Evolutionary conservation across 1,140 invertebrate genomes (phyloP), one percentile per base, ranked within the genome.

Genomic region (Acromyrmex charruanus): DNA sequence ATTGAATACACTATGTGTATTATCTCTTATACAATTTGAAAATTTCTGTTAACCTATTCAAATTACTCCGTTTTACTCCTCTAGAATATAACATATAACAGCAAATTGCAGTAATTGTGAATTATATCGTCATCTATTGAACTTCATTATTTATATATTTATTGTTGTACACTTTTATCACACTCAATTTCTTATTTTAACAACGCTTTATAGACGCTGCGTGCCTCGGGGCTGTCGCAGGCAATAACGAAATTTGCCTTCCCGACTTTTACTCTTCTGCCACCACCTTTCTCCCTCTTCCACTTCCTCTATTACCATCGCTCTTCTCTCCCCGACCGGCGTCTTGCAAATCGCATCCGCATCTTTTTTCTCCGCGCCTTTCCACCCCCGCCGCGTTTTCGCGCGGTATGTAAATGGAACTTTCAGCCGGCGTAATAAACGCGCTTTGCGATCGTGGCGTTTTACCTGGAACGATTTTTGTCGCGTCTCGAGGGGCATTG

Each of bases 341-440:
- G 72, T 71, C 88, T 88, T 77, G 65, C 68, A 85, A 88, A 88
- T 88, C 79, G 63, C 80, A 75, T 88, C 86, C 72, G 59, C 77
- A 69, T 82, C 77, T 35, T 49, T 87, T 58, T 72, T 84, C 80
- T 49, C 59, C 86, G 28, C 61, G 16, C n/a, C n/a, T 55, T 44
- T 35, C 44, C 51, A 18, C n/a, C 9, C 12, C 10, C 21, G 25
- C 58, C 44, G 58, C 39, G 63, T 79, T 87, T 87, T 74, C 77
- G 61, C 53, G 61, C 63, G 87, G 79, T 87, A 87, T 91, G 89
- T 88, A 92, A 92, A 93, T 89, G 92, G 85, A 81, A 90, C 68
- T 89, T 87, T 85, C 74, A 82, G 81, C 72, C 86, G 86, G 74
- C 66, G 77, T 86, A 92, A 92, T 92, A 92, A 92, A 91, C 91